Conservation (phyloP, 2,888 invertebrate genomes). For the Lasioglossum figueresi region DNA sequence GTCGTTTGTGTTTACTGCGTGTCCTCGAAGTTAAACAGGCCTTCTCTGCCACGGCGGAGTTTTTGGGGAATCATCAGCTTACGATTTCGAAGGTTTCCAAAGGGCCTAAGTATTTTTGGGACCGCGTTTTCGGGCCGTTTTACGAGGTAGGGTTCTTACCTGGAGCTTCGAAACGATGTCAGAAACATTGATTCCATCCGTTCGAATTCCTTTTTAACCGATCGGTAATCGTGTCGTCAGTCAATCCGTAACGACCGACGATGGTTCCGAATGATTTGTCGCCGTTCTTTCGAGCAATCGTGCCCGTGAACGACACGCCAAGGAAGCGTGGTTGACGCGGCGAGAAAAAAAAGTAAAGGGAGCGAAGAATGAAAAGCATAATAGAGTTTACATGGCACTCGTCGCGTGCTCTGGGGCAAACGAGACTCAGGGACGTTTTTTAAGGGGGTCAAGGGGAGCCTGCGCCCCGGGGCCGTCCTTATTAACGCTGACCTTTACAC, state of each 20-base stretch:
- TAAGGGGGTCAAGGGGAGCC: slow-evolving; percentile 80
- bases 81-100: neutral
- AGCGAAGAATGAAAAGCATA: slow-evolving; percentile 51
- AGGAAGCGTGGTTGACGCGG: slow-evolving; percentile 30
- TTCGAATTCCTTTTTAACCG: neutral
- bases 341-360: slow-evolving; percentile 36
- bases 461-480: slow-evolving; percentile 69
- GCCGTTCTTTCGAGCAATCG: neutral
- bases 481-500: slow-evolving; percentile 63
- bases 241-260: neutral
- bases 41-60: neutral
- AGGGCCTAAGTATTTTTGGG: neutral
- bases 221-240: neutral
- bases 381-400: slow-evolving; percentile 60
- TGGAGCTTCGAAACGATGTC: neutral
- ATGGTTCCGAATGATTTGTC: neutral
- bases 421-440: slow-evolving; percentile 75
- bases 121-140: neutral
- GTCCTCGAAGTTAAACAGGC: slow-evolving; percentile 5
- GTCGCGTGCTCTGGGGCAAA: slow-evolving; percentile 62
- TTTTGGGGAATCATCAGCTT: neutral
- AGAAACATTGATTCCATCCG: neutral
- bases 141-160: neutral
- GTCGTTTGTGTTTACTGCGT: neutral
- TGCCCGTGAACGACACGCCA: slow-evolving; percentile 1